Base-by-base conservation (phyloP, 2,113 vertebrate species). In the Heptranchias perlo region DNA sequence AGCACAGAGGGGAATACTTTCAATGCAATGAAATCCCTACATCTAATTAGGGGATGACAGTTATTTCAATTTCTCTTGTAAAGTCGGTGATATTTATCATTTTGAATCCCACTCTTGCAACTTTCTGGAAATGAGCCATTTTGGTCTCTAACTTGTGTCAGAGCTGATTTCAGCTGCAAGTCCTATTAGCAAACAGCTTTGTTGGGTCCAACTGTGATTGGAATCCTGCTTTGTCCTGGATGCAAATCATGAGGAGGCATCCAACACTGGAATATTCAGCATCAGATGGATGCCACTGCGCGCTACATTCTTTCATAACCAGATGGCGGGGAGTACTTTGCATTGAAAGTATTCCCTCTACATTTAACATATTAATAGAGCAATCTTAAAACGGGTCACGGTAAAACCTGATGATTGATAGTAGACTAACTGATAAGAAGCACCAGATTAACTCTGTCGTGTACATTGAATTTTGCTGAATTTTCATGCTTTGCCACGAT, bases 191-290 rank as follows among this genome's bases (percentile, higher is more conserved):
- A 52, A 91, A 91, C 52, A 35, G 52, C 87, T 91, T 58, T 91
- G 10, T 58, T 91, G 28, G 25, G 13, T 61, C 52, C 52, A n/a
- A 58, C 52, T 58, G 31, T 91, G 87, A 91, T 61, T 58, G 52
- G 87, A 91, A 58, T 91, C 52, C 87, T 91, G 87, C 49, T 58
- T 91, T 91, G 28, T 91, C 31, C 49, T 91, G 87, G 87, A n/a
- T 58, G 52, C 3, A 31, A 54, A 18, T 35, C 52, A 35, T 35
- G 4, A 35, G 52, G 31, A n/a, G 28, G 25, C 87, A 16, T 35
- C 78, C 78, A 82, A 39, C 39, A 23, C 39, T 82, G 39, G 1
- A 82, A 82, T 82, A 82, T 47, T 14, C 52, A 91, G 87, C 52
- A n/a, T 91, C 13, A 91, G 87, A 91, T 58, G 52, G 52, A 14